These are phyloP conservation scores for Zaprionus vittiger DNA, from an alignment of 1,140 invertebrate species.

Conservation along the genomic window DNA sequence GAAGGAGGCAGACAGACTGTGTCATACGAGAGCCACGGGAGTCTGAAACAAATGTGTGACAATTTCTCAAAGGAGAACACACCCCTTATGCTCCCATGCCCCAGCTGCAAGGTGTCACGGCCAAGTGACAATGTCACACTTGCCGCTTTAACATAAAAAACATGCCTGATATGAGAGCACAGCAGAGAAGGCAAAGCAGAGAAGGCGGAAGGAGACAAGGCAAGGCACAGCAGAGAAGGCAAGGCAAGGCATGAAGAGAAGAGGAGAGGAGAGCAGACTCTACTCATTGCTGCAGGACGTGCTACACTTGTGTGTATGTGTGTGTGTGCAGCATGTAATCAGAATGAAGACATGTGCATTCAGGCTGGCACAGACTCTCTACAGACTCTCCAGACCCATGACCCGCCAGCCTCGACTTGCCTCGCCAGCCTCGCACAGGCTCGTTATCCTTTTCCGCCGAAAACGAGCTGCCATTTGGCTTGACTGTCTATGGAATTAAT, in stretches of 20 bases:
- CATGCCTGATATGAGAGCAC: constrained; percentile 41
- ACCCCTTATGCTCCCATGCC: neutral
- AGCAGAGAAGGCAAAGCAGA: neutral
- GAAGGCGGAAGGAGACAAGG: neutral
- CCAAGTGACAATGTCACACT: constrained; percentile 79
- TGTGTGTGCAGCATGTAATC: constrained; percentile 43
- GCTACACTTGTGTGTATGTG: constrained; percentile 48
- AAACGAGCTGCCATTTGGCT: constrained; percentile 27
- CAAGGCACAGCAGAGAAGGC: neutral
- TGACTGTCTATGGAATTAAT: constrained; percentile 60
- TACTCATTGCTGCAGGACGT: constrained; percentile 8
- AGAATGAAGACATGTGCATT: constrained; percentile 77
- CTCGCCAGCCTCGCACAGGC: constrained; percentile 20
- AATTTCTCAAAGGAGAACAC: constrained; percentile 74
- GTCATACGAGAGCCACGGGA: constrained; percentile 12
- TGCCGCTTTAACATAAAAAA: constrained; percentile 59
- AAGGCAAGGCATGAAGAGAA: neutral
- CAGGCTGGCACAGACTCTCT: constrained; percentile 16
- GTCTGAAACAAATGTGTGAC: constrained; percentile 72
- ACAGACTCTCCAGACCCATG: neutral
- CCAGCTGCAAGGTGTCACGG: constrained; percentile 62
- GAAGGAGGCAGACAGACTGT: neutral
- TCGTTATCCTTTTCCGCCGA: constrained; percentile 73
- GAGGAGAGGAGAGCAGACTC: neutral
- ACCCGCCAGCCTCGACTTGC: neutral